Conservation (phyloP, 2,113 vertebrate species). For the Halichoeres trimaculatus region DNA sequence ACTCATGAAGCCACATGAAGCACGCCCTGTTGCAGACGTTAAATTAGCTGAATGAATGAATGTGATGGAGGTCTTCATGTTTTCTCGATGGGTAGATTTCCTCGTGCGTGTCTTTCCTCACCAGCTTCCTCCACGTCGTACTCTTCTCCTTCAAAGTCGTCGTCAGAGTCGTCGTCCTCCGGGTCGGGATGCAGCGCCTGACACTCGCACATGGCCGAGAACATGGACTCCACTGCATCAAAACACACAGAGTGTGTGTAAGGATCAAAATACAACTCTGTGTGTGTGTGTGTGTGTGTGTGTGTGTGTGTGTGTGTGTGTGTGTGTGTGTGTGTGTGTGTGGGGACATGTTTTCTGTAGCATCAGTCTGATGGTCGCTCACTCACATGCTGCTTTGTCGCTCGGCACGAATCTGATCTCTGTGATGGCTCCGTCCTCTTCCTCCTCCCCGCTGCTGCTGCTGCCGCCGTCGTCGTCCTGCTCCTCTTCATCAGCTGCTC, state of each 20-base stretch:
- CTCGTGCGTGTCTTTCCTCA: too few species aligned
- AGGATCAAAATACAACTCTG: too few species aligned
- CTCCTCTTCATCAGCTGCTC: conserved; percentile 44
- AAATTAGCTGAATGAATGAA: too few species aligned
- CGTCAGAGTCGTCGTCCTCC: conserved; percentile 91
- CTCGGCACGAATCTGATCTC: conserved; percentile 95
- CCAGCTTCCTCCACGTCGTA: conserved; percentile 94
- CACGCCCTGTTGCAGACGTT: too few species aligned
- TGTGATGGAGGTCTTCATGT: too few species aligned
- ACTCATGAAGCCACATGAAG: too few species aligned
- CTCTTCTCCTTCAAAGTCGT: conserved; percentile 94
- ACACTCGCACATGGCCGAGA: conserved; percentile 96
- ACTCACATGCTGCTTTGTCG: conserved; percentile 93
- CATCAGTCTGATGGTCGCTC: not conserved
- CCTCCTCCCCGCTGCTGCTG: conserved; percentile 72
- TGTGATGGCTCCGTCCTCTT: conserved; percentile 88
- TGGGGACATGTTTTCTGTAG: too few species aligned
- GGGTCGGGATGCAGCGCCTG: conserved; percentile 97
- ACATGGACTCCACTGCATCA: conserved; percentile 93
- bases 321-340: too few species aligned
- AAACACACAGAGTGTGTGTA: too few species aligned
- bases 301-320: not conserved
- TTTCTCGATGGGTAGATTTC: too few species aligned
- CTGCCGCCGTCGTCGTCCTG: conserved; percentile 74
- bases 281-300: too few species aligned